Evolutionary conservation across 2,888 invertebrate genomes (phyloP).

Genomic region (Brachylomia viminalis): DNA sequence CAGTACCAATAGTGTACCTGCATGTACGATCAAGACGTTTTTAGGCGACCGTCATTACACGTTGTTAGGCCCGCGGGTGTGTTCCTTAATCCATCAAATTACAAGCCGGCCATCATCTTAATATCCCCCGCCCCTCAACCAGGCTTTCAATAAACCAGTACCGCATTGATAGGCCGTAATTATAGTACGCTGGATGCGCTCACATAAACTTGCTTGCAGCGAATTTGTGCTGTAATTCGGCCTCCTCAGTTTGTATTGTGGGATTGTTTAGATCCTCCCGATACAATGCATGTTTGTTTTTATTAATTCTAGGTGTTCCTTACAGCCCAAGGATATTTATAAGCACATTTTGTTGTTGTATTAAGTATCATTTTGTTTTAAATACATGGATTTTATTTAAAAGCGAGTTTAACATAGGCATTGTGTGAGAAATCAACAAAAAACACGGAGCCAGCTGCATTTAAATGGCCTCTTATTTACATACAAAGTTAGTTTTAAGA

Average conservation of each 20-base stretch:
- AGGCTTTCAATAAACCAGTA: conserved; percentile 89
- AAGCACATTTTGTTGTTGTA: conserved; percentile 54
- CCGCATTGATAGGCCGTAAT: conserved; percentile 89
- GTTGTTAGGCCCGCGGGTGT: conserved; percentile 85
- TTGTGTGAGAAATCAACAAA: conserved; percentile 67
- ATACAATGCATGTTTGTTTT: conserved; percentile 73
- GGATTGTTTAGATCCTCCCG: conserved; percentile 79
- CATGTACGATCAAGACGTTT: conserved; percentile 76
- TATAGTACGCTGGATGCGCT: conserved; percentile 82
- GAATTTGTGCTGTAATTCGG: conserved; percentile 81
- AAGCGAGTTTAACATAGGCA: conserved; percentile 42
- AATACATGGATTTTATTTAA: conserved; percentile 49
- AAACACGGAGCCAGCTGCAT: conserved; percentile 77
- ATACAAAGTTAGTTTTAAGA: conserved; percentile 85
- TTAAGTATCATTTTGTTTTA: conserved; percentile 58
- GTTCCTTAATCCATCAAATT: conserved; percentile 89
- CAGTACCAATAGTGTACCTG: conserved; percentile 46
- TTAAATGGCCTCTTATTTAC: conserved; percentile 80
- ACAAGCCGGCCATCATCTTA: conserved; percentile 88
- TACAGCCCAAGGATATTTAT: conserved; percentile 59
- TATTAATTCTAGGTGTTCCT: conserved; percentile 61
- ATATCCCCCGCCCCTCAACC: conserved; percentile 87
- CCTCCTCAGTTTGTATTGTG: conserved; percentile 80
- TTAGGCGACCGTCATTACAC: conserved; percentile 84
- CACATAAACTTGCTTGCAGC: conserved; percentile 80